phyloP scores from a whole-genome alignment of 30 jellyfish, hydroid and myxozoan genomes.

The Aurelia coerulea region DNA sequence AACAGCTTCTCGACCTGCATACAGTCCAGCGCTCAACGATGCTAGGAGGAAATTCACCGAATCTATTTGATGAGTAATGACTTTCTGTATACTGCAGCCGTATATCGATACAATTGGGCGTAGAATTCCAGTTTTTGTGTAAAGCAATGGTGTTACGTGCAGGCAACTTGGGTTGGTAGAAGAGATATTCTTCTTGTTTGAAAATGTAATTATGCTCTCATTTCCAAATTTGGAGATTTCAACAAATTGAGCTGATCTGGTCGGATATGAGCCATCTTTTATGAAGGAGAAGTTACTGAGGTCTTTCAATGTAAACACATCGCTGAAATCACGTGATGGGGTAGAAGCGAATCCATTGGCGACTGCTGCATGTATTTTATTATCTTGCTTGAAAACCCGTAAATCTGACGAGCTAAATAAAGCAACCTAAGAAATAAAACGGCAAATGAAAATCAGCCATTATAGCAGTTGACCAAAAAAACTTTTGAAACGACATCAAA shows the following conservation, averaged over 20 bases:
- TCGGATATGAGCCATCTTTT: conserved; percentile 5
- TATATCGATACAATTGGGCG: conserved; percentile 10
- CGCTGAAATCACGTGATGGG: neutral
- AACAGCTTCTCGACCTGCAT: conserved; percentile 61
- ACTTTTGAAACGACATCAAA: neutral
- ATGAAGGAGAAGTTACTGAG: neutral
- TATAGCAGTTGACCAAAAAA: neutral
- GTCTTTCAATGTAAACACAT: neutral
- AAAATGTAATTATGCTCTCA: conserved; percentile 29
- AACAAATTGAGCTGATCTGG: conserved; percentile 22
- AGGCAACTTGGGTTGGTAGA: conserved; percentile 34
- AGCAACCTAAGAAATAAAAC: conserved; percentile 9
- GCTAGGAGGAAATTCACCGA: conserved; percentile 13
- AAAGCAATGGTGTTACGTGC: conserved; percentile 22
- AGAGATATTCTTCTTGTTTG: conserved; percentile 51
- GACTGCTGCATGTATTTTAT: conserved; percentile 17
- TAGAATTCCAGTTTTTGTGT: neutral
- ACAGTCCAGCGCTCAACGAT: conserved; percentile 30
- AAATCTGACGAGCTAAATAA: conserved; percentile 23
- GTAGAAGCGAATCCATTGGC: neutral
- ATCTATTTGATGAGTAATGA: conserved; percentile 20
- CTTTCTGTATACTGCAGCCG: conserved; percentile 47
- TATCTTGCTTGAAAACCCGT: neutral
- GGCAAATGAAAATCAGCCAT: neutral
- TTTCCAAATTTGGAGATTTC: conserved; percentile 24